Conservation (phyloP, 2,888 invertebrate genomes). For the Emmelina monodactyla region DNA sequence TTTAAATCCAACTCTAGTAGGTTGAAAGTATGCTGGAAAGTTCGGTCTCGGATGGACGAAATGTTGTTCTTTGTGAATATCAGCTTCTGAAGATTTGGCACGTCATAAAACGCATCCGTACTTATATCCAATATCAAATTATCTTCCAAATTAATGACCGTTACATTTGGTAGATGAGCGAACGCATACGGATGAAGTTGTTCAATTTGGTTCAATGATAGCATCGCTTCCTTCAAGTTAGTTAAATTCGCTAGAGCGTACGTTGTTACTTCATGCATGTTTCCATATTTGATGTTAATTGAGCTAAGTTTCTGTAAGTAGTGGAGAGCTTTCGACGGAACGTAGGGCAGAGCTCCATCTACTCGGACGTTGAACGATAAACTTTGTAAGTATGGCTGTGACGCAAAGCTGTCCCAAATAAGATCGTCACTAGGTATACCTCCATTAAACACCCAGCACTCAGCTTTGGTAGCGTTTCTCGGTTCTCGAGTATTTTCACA, state of each 20-base stretch:
- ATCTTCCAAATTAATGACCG: constrained; percentile 74
- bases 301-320: constrained; percentile 71
- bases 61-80: constrained; percentile 87
- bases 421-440: constrained; percentile 73
- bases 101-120: constrained; percentile 74
- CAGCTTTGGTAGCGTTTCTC: constrained; percentile 63
- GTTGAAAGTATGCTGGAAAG: constrained; percentile 77
- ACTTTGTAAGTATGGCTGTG: constrained; percentile 74
- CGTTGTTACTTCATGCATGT: constrained; percentile 72
- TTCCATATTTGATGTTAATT: constrained; percentile 76
- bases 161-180: constrained; percentile 74
- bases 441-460: constrained; percentile 56
- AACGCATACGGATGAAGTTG: constrained; percentile 74
- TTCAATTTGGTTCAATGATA: constrained; percentile 76
- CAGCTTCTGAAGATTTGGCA: constrained; percentile 77
- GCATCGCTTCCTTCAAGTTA: constrained; percentile 69
- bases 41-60: constrained; percentile 82
- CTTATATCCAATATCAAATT: constrained; percentile 80
- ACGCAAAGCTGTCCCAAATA: constrained; percentile 77
- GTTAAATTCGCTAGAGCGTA: constrained; percentile 79
- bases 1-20: constrained; percentile 83
- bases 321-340: constrained; percentile 75
- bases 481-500: constrained; percentile 67
- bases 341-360: constrained; percentile 73
- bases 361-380: constrained; percentile 76